Conservation (phyloP, 1,140 invertebrate genomes). For the Nasonia giraulti region DNA sequence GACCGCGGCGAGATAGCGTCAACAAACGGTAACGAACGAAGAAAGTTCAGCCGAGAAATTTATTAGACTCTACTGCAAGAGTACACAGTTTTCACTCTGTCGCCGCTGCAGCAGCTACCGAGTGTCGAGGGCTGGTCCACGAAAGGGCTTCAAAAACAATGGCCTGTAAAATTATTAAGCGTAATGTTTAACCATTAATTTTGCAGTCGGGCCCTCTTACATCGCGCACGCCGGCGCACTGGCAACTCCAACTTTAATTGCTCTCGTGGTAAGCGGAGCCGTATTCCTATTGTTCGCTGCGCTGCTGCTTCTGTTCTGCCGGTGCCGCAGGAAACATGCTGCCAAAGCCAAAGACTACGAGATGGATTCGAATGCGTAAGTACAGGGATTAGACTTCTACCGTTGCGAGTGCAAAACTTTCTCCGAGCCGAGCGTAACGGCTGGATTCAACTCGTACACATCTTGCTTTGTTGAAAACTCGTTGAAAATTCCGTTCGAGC, state of each 20-base stretch:
- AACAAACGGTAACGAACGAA: conserved; percentile 1
- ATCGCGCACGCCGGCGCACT: conserved; percentile 85
- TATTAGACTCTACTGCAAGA: conserved; percentile 5
- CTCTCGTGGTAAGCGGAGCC: conserved; percentile 86
- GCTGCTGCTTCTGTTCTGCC: conserved; percentile 88
- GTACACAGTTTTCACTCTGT: not conserved
- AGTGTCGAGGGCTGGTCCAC: not conserved
- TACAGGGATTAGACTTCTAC: conserved; percentile 50
- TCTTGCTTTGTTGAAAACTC: conserved; percentile 31
- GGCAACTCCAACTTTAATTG: conserved; percentile 85
- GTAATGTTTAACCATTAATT: conserved; percentile 48
- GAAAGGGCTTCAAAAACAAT: not conserved
- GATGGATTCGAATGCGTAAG: conserved; percentile 85
- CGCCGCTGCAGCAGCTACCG: not conserved
- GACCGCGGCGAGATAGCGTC: no score
- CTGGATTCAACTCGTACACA: not conserved
- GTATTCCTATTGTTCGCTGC: conserved; percentile 86
- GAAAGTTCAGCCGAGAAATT: conserved; percentile 37
- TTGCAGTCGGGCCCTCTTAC: conserved; percentile 85
- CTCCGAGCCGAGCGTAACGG: not conserved
- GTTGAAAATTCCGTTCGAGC: conserved; percentile 1
- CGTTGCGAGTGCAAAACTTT: not conserved
- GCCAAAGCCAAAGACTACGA: conserved; percentile 93
- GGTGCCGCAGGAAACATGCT: conserved; percentile 87
- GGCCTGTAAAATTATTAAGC: conserved; percentile 29